Conservation (phyloP, 2,797 vertebrate species). For the Lepus oiostolus region DNA sequence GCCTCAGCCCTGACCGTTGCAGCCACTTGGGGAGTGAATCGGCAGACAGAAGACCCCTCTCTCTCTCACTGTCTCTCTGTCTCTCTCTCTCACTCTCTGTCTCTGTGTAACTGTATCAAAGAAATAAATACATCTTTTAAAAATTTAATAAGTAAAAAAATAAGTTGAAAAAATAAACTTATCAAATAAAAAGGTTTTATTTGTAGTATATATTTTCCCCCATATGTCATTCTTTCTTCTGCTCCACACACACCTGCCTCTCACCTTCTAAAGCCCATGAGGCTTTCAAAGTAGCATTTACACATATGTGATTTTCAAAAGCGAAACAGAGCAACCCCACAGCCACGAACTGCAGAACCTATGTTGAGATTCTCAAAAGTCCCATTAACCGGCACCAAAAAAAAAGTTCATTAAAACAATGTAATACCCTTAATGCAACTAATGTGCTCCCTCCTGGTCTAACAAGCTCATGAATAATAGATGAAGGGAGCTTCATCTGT, state of each 20-base stretch:
- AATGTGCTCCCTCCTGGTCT: slow-evolving; percentile 82
- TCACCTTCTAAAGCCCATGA: background rate
- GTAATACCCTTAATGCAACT: slow-evolving; percentile 83
- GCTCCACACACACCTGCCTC: background rate
- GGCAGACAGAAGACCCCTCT: no score
- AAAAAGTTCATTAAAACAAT: slow-evolving; percentile 83
- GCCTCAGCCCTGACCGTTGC: no score
- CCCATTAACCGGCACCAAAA: slow-evolving; percentile 67
- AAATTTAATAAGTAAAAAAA: no score
- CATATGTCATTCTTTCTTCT: background rate
- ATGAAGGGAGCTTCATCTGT: slow-evolving; percentile 87
- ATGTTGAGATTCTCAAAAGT: slow-evolving; percentile 68
- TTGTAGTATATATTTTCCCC: background rate
- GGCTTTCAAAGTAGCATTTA: slow-evolving; percentile 61
- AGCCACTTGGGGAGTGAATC: no score
- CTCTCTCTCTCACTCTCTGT: no score
- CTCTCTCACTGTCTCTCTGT: no score
- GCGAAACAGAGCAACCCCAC: background rate
- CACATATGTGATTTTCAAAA: slow-evolving; percentile 48
- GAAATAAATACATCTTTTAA: no score
- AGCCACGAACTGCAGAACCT: slow-evolving; percentile 57
- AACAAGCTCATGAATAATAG: slow-evolving; percentile 89
- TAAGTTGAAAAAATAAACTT: background rate
- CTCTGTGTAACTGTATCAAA: no score
- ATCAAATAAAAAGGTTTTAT: background rate